These are phyloP conservation scores for Montipora capricornis DNA, from an alignment of 64 coral and sea anemone genomes.

Conservation along the genomic window DNA sequence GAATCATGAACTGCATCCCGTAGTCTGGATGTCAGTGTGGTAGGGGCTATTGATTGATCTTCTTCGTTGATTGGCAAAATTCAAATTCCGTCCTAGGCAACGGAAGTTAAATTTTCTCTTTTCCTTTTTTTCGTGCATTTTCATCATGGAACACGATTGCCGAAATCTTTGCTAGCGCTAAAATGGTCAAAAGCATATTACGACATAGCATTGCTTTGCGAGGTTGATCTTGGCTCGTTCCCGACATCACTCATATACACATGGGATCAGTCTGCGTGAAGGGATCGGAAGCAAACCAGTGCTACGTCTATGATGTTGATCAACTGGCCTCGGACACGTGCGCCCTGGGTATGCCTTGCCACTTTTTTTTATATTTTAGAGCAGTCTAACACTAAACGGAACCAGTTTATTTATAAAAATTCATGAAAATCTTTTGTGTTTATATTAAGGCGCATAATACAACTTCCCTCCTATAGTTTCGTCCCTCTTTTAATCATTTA, in stretches of 20 bases:
- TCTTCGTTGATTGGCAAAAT: too few species aligned
- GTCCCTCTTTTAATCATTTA: constrained; percentile 12
- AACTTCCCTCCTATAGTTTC: constrained; percentile 5
- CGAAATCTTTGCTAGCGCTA: too few species aligned
- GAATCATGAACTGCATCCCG: background rate
- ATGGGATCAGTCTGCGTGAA: constrained; percentile 30
- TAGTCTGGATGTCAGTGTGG: background rate
- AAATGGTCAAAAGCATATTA: too few species aligned
- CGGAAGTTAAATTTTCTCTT: too few species aligned
- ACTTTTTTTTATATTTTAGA: background rate
- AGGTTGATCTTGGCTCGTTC: background rate
- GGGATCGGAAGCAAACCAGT: background rate
- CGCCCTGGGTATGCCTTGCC: background rate
- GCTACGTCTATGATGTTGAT: background rate
- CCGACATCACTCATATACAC: background rate
- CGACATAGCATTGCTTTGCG: too few species aligned
- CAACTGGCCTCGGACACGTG: background rate
- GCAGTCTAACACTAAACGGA: background rate
- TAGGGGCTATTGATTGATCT: too few species aligned
- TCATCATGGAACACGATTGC: too few species aligned
- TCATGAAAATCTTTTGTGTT: constrained; percentile 46
- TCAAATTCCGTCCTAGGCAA: too few species aligned
- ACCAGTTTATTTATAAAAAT: constrained; percentile 41
- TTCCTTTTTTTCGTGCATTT: too few species aligned
- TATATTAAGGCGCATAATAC: background rate